Conservation (phyloP, 23 tunicate genomes). For the Trididemnum clinides region DNA sequence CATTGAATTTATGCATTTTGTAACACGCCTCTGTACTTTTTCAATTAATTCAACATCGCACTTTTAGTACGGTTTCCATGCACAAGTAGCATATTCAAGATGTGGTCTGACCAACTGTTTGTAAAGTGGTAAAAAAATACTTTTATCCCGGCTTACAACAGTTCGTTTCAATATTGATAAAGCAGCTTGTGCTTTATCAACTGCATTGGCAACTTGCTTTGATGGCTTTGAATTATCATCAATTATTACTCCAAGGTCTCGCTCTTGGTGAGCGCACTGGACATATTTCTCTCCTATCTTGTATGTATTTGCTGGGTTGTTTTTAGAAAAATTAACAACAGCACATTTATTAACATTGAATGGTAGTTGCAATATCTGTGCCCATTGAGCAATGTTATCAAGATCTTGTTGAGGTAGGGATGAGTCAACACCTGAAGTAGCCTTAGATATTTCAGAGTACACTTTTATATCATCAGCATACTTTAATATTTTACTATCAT, state of each 20-base stretch:
- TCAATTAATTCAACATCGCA: not conserved
- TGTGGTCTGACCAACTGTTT: not conserved
- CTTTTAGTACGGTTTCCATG: not conserved
- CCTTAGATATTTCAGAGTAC: too few species aligned
- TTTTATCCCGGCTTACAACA: too few species aligned
- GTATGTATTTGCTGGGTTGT: too few species aligned
- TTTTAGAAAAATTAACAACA: too few species aligned
- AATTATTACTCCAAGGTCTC: not conserved
- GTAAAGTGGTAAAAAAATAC: not conserved
- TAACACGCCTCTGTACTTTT: not conserved
- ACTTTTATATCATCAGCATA: conserved; percentile 9
- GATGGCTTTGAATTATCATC: not conserved
- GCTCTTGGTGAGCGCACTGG: too few species aligned
- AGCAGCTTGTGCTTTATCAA: not conserved
- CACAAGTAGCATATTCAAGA: not conserved
- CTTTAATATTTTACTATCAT: not conserved
- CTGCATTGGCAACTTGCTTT: not conserved
- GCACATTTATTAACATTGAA: not conserved
- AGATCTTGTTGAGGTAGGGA: not conserved
- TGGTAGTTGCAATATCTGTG: not conserved
- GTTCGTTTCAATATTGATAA: not conserved
- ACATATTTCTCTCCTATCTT: too few species aligned
- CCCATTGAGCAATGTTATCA: not conserved
- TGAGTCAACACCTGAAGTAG: too few species aligned
- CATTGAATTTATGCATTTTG: too few species aligned